Evolutionary conservation across 2,797 vertebrate genomes (phyloP).

Genomic region (Naso thynnoides): DNA sequence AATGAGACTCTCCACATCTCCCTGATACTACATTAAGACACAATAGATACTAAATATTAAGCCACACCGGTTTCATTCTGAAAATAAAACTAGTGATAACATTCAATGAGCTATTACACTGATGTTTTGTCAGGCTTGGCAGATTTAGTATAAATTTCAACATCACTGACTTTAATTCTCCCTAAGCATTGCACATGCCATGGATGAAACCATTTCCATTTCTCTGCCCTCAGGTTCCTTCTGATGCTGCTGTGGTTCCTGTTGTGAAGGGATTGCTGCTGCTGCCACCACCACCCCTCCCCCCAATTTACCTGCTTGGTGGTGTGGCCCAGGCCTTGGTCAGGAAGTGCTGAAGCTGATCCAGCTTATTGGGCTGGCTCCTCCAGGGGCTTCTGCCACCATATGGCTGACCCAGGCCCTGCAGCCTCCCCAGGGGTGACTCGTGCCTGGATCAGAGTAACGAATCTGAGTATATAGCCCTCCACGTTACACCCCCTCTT

Average conservation of each 20-base stretch:
- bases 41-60: background rate
- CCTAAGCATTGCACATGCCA: constrained; percentile 81
- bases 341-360: constrained; percentile 88
- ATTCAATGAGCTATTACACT: constrained; percentile 60
- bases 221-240: constrained; percentile 79
- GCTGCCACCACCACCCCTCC: too few relatives aligned
- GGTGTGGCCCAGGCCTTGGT: constrained; percentile 79
- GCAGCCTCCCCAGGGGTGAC: constrained; percentile 89
- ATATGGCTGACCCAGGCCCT: constrained; percentile 93
- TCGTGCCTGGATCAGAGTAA: constrained; percentile 86
- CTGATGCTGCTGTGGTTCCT: constrained; percentile 71
- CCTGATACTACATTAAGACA: constrained; percentile 5
- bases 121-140: constrained; percentile 67
- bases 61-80: background rate
- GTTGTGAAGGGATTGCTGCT: constrained; percentile 72
- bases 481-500: constrained; percentile 80
- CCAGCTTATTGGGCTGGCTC: constrained; percentile 91
- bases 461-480: constrained; percentile 82
- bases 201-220: constrained; percentile 83
- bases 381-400: constrained; percentile 91
- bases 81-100: constrained; percentile 6
- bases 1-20: constrained; percentile 16
- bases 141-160: constrained; percentile 71
- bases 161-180: constrained; percentile 69
- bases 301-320: constrained; percentile 74